A percentile compares a stretch with the other conserved stretches of the same genome.
Evolutionary conservation across 2,797 vertebrate species (phyloP).

Genomic region (Ispidina picta): DNA sequence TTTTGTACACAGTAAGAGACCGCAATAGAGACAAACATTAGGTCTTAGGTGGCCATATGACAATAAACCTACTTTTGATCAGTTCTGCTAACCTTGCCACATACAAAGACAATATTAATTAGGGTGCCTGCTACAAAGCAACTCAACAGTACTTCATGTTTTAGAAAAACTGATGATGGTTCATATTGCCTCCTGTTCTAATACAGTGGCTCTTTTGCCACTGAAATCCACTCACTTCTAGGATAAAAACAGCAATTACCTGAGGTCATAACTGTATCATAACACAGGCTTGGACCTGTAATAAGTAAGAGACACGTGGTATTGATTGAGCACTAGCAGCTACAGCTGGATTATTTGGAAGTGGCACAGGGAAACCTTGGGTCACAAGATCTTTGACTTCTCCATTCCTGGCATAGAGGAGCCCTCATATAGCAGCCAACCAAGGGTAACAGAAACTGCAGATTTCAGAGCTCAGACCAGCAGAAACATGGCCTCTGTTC

Average conservation of each 20-base stretch:
- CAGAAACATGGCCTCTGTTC: fast-evolving
- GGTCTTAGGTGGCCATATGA: background rate
- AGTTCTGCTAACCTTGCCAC: background rate
- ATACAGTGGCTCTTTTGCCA: background rate
- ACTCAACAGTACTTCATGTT: background rate
- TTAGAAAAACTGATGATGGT: background rate
- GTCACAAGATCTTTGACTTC: background rate
- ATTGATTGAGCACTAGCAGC: background rate
- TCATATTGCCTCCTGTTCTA: background rate
- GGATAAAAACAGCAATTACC: background rate
- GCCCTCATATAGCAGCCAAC: background rate
- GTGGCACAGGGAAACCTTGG: fast-evolving
- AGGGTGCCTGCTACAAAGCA: background rate
- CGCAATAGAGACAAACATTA: background rate
- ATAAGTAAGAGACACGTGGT: background rate
- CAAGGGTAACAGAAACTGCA: background rate
- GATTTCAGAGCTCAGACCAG: background rate
- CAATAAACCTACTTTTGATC: background rate
- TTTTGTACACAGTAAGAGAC: background rate
- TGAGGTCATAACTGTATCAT: fast-evolving
- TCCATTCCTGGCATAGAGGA: background rate
- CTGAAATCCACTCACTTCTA: background rate
- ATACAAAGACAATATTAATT: background rate
- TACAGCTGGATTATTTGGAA: background rate
- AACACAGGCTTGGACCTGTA: background rate